Base-by-base conservation (phyloP, 2,113 vertebrate genomes). In the Falco punctatus region DNA sequence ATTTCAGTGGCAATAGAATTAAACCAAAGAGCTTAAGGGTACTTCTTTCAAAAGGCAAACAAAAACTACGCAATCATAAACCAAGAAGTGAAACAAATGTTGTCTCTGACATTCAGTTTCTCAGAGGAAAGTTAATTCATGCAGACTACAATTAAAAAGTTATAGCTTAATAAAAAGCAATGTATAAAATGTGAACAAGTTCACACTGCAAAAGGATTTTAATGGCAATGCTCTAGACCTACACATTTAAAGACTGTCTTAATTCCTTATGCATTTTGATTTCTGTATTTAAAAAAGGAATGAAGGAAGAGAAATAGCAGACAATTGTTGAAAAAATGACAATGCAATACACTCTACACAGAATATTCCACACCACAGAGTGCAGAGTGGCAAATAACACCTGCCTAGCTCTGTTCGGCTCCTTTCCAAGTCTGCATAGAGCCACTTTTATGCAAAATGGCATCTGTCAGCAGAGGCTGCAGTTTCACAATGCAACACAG, bases 101-200 rank as follows among this genome's bases (percentile, higher is more conserved):
- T 4, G 5, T 27, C 59, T 84, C 62, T 70, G 62, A 90, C 64
- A 77, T 62, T 77, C 40, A 74, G n/a, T 38, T 88, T 57, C 80
- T 75, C 49, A 54, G 33, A 77, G 42, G 33, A 49, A 94, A 93
- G 67, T 61, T 81, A 90, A 73, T 72, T 82, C 22, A 71, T 9
- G 23, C 42, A 96, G 38, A 55, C 32, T 66, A 42, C 69, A 88
- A 73, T 78, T 88, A 55, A 71, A 46, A 90, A 92, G 48, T 75
- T 79, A 94, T 3, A 72, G 52, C 40, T 89, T 84, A 86, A 74
- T 86, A 77, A 90, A 92, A 93, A 46, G 71, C 32, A 95, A 59
- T 0, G 0, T 58, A 30, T 48, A 78, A 92, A 86, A 88, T 20
- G 23, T 27, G 13, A 96, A 54, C 32, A 66, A 84, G 35, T 32